Percentiles rank a stretch among this genome's conserved stretches.
These are phyloP conservation scores for Acanthococcus lagerstroemiae DNA, from an alignment of 2,888 invertebrate species.

Conservation along the genomic window DNA sequence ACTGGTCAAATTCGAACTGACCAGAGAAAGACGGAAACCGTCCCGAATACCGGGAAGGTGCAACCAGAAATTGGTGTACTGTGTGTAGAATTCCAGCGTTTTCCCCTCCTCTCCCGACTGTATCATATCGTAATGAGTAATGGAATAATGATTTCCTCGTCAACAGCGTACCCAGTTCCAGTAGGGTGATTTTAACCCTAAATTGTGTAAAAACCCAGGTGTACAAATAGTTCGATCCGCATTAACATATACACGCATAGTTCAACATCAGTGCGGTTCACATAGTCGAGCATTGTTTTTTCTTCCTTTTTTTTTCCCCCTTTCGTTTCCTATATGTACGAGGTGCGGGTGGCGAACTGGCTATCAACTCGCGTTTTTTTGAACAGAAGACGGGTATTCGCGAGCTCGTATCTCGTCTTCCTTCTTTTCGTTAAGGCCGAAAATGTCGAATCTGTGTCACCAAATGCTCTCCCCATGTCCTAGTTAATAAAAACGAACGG, in stretches of 20 bases:
- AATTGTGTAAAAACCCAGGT: conserved; percentile 24
- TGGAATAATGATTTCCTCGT: neutral
- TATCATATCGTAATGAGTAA: neutral
- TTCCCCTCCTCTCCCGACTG: neutral
- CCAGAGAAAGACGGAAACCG: too few species aligned
- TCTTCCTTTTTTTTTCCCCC: neutral
- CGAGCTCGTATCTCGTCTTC: neutral
- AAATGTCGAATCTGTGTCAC: neutral
- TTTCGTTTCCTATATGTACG: too few species aligned
- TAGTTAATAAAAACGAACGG: neutral
- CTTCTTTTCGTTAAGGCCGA: too few species aligned
- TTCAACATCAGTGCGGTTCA: too few species aligned
- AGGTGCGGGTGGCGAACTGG: too few species aligned
- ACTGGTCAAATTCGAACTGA: too few species aligned
- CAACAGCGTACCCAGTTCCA: conserved; percentile 9
- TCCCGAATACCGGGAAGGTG: too few species aligned
- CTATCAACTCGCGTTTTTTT: too few species aligned
- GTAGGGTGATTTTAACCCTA: conserved; percentile 30
- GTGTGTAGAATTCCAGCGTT: too few species aligned
- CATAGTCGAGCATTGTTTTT: too few species aligned
- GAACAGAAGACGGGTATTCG: too few species aligned
- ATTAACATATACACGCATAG: neutral
- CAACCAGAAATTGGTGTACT: too few species aligned
- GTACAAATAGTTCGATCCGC: neutral
- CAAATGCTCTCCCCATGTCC: neutral